phyloP scores from a whole-genome alignment of 2,113 vertebrate genomes.

The Pitta sordida region DNA sequence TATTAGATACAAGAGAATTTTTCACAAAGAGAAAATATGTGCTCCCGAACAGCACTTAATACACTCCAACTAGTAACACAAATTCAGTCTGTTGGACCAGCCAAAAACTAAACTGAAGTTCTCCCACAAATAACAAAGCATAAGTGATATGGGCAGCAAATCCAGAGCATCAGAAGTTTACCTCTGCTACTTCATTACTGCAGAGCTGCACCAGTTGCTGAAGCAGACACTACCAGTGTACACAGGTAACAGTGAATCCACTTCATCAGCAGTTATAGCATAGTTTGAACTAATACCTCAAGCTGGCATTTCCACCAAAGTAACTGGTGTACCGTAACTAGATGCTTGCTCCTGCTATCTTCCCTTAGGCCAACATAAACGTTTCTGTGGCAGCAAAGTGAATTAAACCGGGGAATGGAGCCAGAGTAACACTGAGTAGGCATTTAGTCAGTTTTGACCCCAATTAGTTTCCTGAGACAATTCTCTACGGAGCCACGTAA shows the following conservation, averaged over 20 bases:
- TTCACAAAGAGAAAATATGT: background rate
- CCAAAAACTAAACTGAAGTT: background rate
- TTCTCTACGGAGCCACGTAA: background rate
- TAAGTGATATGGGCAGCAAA: background rate
- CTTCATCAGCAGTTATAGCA: background rate
- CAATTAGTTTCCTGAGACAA: background rate
- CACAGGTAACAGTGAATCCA: background rate
- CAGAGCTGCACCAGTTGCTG: background rate
- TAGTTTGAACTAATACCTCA: background rate
- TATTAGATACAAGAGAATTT: background rate
- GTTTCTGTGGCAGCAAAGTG: background rate
- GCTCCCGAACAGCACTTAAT: too few species aligned
- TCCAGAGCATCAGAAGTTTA: background rate
- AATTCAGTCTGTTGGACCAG: background rate
- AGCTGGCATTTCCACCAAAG: background rate
- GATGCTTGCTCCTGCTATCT: background rate
- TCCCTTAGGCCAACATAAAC: background rate
- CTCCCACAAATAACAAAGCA: background rate
- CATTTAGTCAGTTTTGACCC: background rate
- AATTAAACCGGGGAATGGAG: background rate
- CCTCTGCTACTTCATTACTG: background rate
- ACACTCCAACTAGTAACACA: background rate
- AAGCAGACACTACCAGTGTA: background rate
- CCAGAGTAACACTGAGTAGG: background rate
- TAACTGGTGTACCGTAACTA: background rate